Percentiles rank a stretch among this genome's conserved stretches.
phyloP scores from a whole-genome alignment of 1,140 invertebrate genomes.

The Condylostylus longicornis region DNA sequence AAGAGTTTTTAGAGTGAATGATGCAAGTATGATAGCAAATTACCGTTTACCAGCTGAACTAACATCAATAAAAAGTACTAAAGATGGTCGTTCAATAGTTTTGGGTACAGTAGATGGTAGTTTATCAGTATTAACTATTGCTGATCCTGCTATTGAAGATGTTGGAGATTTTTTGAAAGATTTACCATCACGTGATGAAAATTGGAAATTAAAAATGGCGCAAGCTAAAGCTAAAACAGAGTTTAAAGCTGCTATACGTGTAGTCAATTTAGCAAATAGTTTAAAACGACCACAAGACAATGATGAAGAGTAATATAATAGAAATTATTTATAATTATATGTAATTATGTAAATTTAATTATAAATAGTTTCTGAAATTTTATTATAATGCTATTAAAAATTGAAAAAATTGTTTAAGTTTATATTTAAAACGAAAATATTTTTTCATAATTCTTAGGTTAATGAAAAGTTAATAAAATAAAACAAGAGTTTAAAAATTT shows the following conservation, averaged over 20 bases:
- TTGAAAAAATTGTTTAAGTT: too few relatives aligned
- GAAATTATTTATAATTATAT: too few relatives aligned
- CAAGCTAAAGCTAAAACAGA: slow-evolving; percentile 40
- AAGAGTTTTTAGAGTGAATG: slow-evolving; percentile 66
- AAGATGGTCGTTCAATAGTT: slow-evolving; percentile 60
- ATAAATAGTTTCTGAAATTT: too few relatives aligned
- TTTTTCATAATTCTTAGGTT: too few relatives aligned
- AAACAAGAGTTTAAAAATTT: too few relatives aligned
- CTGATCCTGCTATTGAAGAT: slow-evolving; percentile 48
- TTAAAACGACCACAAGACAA: too few relatives aligned
- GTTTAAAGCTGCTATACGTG: slow-evolving; percentile 40
- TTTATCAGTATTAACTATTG: slow-evolving; percentile 73
- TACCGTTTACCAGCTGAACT: slow-evolving; percentile 79
- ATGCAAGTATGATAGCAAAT: slow-evolving; percentile 76
- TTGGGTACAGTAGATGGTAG: slow-evolving; percentile 82
- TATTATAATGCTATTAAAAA: too few relatives aligned
- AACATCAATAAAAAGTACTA: slow-evolving; percentile 59
- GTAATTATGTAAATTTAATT: too few relatives aligned
- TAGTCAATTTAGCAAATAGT: too few relatives aligned
- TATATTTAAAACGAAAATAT: too few relatives aligned
- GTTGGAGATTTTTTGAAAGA: slow-evolving; percentile 42
- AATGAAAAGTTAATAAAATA: too few relatives aligned
- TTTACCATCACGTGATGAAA: slow-evolving; percentile 49
- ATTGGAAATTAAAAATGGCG: slow-evolving; percentile 50
- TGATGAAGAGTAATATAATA: too few relatives aligned